Evolutionary conservation across 2,797 vertebrate genomes (phyloP).

Genomic region (Agapornis canus): DNA sequence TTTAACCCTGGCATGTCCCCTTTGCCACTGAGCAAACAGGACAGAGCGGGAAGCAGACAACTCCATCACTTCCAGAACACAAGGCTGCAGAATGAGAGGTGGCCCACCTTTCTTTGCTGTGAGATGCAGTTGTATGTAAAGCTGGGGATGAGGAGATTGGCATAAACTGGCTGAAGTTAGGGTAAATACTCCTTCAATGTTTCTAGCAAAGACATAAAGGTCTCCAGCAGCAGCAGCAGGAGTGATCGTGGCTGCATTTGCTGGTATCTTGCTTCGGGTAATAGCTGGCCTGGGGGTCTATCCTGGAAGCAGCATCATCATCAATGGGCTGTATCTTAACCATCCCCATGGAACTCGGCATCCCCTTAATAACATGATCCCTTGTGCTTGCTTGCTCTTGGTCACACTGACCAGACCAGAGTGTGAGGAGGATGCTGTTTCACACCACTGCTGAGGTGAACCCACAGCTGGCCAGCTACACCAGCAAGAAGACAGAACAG

Average conservation of each 20-base stretch:
- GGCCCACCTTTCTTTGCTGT: background rate
- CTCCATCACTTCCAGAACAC: background rate
- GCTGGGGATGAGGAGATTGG: background rate
- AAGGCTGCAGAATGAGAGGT: background rate
- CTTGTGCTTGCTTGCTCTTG: background rate
- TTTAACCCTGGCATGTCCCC: background rate
- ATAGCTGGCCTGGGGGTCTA: background rate
- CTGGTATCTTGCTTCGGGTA: fast-evolving
- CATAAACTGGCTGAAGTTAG: background rate
- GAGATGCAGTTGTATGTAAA: background rate
- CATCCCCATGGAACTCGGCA: background rate
- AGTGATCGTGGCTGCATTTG: fast-evolving
- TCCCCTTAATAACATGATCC: background rate
- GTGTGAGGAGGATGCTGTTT: background rate
- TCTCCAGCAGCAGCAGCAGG: background rate
- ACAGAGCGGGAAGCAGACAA: fast-evolving
- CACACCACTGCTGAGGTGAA: background rate
- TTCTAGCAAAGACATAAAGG: background rate
- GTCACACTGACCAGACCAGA: fast-evolving
- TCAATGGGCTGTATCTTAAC: background rate
- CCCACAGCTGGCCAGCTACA: background rate
- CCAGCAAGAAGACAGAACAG: background rate
- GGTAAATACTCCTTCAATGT: background rate
- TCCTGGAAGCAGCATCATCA: background rate
- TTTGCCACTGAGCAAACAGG: background rate